Conservation (phyloP, 2,113 vertebrate genomes). For the Lampris megalopsis region DNA sequence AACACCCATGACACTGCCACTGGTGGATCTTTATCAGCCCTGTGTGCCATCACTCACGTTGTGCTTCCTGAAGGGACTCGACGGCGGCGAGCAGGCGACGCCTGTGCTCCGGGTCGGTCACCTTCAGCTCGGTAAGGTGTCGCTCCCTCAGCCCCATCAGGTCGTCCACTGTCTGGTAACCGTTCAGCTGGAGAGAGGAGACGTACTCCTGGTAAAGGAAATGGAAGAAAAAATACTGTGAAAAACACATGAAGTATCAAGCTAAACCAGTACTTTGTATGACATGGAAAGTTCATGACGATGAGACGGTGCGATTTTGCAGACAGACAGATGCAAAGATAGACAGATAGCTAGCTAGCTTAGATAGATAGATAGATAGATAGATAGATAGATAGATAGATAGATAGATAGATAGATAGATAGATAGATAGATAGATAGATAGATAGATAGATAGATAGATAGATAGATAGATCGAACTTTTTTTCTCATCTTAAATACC, state of each 20-base stretch:
- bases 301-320: neutral
- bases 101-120: constrained; percentile 89
- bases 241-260: neutral
- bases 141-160: constrained; percentile 88
- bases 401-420: too few relatives aligned
- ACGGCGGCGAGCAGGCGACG: constrained; percentile 85
- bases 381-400: too few relatives aligned
- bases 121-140: constrained; percentile 89
- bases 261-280: neutral
- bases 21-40: constrained; percentile 12
- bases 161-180: constrained; percentile 91
- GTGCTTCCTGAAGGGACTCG: constrained; percentile 83
- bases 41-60: constrained; percentile 82
- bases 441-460: too few relatives aligned
- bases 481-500: constrained; percentile 74
- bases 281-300: neutral
- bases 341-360: too few relatives aligned
- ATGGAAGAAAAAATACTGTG: neutral
- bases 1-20: constrained; percentile 6
- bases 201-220: constrained; percentile 83
- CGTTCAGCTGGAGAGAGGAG: constrained; percentile 86
- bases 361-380: too few relatives aligned
- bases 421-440: too few relatives aligned
- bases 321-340: neutral
- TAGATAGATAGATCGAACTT: too few relatives aligned